Base-by-base conservation (phyloP, 2,113 vertebrate species). In the Sinocyclocheilus rhinocerous region DNA sequence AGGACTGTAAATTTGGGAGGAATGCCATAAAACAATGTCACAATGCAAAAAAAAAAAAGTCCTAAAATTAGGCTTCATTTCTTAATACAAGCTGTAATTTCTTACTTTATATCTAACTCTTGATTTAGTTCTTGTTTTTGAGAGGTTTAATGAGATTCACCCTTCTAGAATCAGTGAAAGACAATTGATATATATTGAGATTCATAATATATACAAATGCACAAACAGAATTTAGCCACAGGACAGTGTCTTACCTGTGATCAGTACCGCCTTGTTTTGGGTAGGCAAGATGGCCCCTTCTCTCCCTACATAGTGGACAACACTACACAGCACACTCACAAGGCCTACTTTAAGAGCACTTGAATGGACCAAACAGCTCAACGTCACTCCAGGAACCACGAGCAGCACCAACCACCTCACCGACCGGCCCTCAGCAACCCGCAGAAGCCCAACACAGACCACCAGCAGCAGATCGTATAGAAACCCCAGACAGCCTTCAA, bases 191-290 rank as follows among this genome's bases (percentile, higher is more conserved):
- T 18, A 20, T 22, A 67, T 8, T 9, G 29, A 70, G 15, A 39
- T 72, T 42, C 33, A 72, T 4, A 42, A 42, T 45, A 3, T 45
- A 45, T 15, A 48, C n/a, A 45, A 48, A 48, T 24, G 22, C 7
- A 76, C 42, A 13, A 67, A 67, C n/a, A 45, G 9, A 29, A 69
- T 67, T 70, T 29, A 18, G 6, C 2, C 26, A 8, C 10, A 4
- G n/a, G 20, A 75, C 8, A 9, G 13, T 75, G 76, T 85, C 85
- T 89, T 52, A 93, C 93, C 93, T 92, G 93, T 94, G 8, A 93
- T 84, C 26, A 94, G 89, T 20, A 93, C 90, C 0, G 90, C 87
- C 82, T 57, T 88, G 70, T 72, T 75, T 15, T 73, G 6, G 6
- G 13, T 20, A 0, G 84, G 81, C 52, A 93, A 52, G 85, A 78